phyloP scores from a whole-genome alignment of 2,797 vertebrate genomes.

The Peromyscus melanophrys region DNA sequence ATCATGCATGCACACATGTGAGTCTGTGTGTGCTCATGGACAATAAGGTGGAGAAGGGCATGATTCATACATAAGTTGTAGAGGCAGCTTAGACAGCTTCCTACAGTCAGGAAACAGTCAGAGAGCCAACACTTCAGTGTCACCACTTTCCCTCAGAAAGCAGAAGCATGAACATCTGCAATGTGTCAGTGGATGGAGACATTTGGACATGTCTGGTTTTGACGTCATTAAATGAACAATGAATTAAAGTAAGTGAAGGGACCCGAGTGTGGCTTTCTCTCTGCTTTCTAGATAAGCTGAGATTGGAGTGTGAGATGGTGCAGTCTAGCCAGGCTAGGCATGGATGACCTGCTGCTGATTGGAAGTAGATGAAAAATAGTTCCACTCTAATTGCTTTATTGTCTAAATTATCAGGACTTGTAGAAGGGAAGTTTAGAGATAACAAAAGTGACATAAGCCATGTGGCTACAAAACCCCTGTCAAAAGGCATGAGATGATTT shows the following conservation, averaged over 20 bases:
- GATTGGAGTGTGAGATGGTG: constrained; percentile 45
- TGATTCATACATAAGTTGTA: fast-evolving
- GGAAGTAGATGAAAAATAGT: constrained; percentile 79
- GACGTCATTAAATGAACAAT: constrained; percentile 65
- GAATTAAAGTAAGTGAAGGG: constrained; percentile 64
- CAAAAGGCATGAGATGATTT: constrained; percentile 58
- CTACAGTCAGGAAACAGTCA: neutral
- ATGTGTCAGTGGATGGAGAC: constrained; percentile 56
- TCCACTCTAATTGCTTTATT: constrained; percentile 80
- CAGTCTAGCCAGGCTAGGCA: constrained; percentile 50
- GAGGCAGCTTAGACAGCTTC: neutral
- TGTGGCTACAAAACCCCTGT: constrained; percentile 76
- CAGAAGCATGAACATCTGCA: constrained; percentile 59
- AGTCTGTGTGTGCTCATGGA: neutral
- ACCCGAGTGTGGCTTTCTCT: neutral
- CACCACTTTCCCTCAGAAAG: constrained; percentile 20
- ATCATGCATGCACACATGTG: neutral
- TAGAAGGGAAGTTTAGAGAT: constrained; percentile 72
- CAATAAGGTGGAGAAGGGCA: neutral
- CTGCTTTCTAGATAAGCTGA: constrained; percentile 72
- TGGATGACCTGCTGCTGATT: constrained; percentile 65
- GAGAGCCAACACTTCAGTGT: neutral
- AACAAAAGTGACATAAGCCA: constrained; percentile 73
- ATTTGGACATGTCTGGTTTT: constrained; percentile 65
- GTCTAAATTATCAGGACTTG: constrained; percentile 76